Conservation (phyloP, 2,797 vertebrate genomes). For the Neosilurus mollespiculum region DNA sequence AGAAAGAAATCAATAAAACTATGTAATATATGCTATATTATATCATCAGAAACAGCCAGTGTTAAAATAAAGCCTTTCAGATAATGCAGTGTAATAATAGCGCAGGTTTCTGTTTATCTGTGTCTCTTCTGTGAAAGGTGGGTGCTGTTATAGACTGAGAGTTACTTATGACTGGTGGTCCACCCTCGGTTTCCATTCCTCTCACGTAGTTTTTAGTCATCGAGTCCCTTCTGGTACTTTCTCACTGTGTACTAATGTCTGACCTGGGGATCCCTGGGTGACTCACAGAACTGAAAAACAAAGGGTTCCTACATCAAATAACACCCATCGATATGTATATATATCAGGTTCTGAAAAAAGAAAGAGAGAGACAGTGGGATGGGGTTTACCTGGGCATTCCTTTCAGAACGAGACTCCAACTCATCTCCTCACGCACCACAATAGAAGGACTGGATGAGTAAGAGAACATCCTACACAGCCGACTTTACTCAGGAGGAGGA, state of each 20-base stretch:
- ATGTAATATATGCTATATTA: no score
- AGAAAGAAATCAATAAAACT: background rate
- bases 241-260: constrained; percentile 39
- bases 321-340: constrained; percentile 9
- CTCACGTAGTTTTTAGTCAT: constrained; percentile 64
- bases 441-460: constrained; percentile 42
- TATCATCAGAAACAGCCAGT: background rate
- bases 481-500: constrained; percentile 6
- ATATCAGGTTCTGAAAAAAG: background rate
- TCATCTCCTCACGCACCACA: constrained; percentile 39
- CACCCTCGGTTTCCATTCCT: constrained; percentile 68
- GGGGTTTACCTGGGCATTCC: constrained; percentile 55
- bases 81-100: background rate
- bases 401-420: constrained; percentile 34
- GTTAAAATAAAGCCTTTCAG: background rate
- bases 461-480: constrained; percentile 29
- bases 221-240: constrained; percentile 43
- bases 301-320: constrained; percentile 25
- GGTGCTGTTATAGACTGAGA: constrained; percentile 57
- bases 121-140: constrained; percentile 59
- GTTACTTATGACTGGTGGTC: constrained; percentile 54
- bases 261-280: constrained; percentile 52
- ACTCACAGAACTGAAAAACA: constrained; percentile 48
- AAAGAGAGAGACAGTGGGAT: constrained; percentile 24
- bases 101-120: constrained; percentile 46